Evolutionary conservation across 2,888 invertebrate species (phyloP), one percentile per base, ranked within the genome.

Genomic region (Diaphora mendica): DNA sequence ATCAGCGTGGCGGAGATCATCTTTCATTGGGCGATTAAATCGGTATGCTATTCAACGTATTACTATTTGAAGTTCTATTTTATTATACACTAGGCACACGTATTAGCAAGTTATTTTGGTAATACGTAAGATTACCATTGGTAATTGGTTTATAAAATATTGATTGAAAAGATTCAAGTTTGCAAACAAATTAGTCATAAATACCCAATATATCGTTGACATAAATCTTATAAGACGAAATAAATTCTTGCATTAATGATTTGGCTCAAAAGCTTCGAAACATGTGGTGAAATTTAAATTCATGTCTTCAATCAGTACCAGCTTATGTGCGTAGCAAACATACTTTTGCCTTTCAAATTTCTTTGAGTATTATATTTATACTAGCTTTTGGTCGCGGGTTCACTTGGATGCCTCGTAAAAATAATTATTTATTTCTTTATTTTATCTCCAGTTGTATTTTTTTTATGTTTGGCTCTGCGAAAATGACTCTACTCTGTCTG

Each of bases 261-360:
- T 62, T 1, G 17, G 7, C 26, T 62, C 17, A 30, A 15, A 62
- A 26, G 62, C 62, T 30, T 62, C 26, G 26, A n/a, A n/a, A 17
- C 17, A 26, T 62, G 62, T 30, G 62, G 15, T 30, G 15, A 13
- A 62, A 62, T 62, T 26, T 30, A n/a, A 59, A 59, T 59, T 59
- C 26, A 13, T 26, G 59, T 59, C 26, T 59, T 59, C 59, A 13
- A 59, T 59, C 59, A 59, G 26, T 5, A 66, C 7, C 33, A 64
- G 30, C 64, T 33, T 35, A 23, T 33, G 35, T 35, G 20, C 20
- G 23, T 20, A 11, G 20, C 64, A 35, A 64, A 64, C 64, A 66
- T 23, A 5, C 35, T 66, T 39, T 66, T n/a, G 23, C 65, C 33
- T 66, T 66, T 66, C 26, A 42, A 59, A 55, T 69, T 23, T 55